phyloP scores from a whole-genome alignment of 2,113 vertebrate species.

The Megaceryle maxima region DNA sequence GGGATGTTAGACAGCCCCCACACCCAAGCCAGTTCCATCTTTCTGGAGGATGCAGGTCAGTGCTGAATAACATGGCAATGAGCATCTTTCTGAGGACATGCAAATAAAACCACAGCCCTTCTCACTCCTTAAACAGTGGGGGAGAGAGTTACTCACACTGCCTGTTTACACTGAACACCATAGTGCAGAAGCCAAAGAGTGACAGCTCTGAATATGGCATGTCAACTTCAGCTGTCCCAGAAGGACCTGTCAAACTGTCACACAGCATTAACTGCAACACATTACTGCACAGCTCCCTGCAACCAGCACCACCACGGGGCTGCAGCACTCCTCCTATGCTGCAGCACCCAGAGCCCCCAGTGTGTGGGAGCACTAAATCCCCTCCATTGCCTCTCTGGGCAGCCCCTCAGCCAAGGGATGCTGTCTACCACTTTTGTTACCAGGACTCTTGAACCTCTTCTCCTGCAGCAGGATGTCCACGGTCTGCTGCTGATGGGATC shows the following conservation, averaged over 20 bases:
- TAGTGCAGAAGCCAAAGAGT: not conserved
- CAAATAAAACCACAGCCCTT: conserved; percentile 19
- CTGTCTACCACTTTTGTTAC: not conserved
- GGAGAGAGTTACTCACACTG: not conserved
- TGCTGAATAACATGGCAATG: not conserved
- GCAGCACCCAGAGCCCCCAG: not conserved
- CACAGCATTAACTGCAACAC: not conserved
- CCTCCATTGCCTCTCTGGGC: not conserved
- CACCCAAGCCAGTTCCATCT: not conserved
- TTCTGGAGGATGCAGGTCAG: not conserved
- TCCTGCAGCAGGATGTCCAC: not conserved
- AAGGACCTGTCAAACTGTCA: conserved; percentile 28
- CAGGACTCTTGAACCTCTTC: not conserved
- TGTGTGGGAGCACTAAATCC: rapidly evolving
- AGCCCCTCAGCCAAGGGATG: not conserved
- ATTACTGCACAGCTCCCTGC: not conserved
- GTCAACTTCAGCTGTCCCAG: not conserved
- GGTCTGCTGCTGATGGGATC: not conserved
- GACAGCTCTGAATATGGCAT: conserved; percentile 27
- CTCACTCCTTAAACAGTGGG: not conserved
- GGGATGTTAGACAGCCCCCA: not conserved
- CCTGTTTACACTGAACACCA: not conserved
- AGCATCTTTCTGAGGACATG: conserved; percentile 17
- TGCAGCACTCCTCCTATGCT: not conserved
- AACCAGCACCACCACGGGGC: not conserved